A percentile compares a stretch with the other conserved stretches of the same genome.
Evolutionary conservation across 2,797 vertebrate species (phyloP).

Genomic region (Pseudomugil gertrudae): DNA sequence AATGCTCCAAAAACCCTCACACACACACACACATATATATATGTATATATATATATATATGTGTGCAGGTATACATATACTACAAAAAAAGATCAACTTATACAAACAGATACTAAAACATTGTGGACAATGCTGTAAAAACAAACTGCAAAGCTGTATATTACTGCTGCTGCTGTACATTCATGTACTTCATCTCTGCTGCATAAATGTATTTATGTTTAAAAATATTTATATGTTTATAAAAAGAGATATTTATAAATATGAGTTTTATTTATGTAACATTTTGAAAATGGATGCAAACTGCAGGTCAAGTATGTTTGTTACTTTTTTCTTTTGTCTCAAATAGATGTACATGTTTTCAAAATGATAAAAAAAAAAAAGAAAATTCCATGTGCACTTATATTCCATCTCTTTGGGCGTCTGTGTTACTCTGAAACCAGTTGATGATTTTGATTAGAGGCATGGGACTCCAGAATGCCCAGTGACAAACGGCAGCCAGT

Average conservation of each 20-base stretch:
- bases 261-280: constrained; percentile 99
- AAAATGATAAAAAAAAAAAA: constrained; percentile 72
- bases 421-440: constrained; percentile 36
- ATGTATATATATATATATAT: constrained; percentile 69
- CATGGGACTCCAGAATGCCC: neutral
- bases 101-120: constrained; percentile 74
- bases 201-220: constrained; percentile 99
- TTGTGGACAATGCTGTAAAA: constrained; percentile 88
- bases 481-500: neutral
- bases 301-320: constrained; percentile 92
- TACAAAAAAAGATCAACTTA: constrained; percentile 79
- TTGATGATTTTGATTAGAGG: neutral
- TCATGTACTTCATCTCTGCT: constrained; percentile 90
- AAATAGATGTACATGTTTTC: constrained; percentile 90
- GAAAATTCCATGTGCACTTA: constrained; percentile 79
- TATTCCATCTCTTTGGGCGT: constrained; percentile 49
- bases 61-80: constrained; percentile 79
- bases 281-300: constrained; percentile 91
- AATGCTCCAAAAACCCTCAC: constrained; percentile 76
- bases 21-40: constrained; percentile 73
- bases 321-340: constrained; percentile 88
- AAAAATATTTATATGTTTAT: constrained; percentile 99
- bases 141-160: constrained; percentile 88
- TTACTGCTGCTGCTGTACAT: constrained; percentile 91
- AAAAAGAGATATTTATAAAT: constrained; percentile 99